These are phyloP conservation scores for Lasius fuliginosus DNA, from an alignment of 2,888 invertebrate species.

Conservation along the genomic window DNA sequence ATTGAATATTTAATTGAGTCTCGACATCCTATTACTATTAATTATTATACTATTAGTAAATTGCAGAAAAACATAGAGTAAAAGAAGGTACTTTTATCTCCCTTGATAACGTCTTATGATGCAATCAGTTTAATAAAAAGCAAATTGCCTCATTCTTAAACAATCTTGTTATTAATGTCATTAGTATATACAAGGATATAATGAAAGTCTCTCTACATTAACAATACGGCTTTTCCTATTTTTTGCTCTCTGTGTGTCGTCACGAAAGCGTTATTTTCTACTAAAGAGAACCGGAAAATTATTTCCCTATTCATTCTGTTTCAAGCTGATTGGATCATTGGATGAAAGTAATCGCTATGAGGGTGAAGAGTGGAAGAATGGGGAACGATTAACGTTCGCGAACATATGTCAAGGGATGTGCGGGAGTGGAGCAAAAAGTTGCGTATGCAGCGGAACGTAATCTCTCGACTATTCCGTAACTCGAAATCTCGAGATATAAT, in stretches of 20 bases:
- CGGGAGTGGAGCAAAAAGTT: conserved; percentile 54
- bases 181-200: neutral
- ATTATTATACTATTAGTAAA: neutral
- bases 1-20: neutral
- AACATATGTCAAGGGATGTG: conserved; percentile 11
- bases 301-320: conserved; percentile 60
- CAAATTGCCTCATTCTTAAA: conserved; percentile 13
- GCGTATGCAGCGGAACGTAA: conserved; percentile 67
- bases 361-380: conserved; percentile 34
- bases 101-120: neutral
- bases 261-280: conserved; percentile 57
- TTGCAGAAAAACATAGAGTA: neutral
- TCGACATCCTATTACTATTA: neutral
- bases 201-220: conserved; percentile 17
- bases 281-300: conserved; percentile 61
- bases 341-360: conserved; percentile 59
- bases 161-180: conserved; percentile 4
- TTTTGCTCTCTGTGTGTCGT: neutral
- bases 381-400: conserved; percentile 27
- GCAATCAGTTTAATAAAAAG: neutral
- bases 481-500: conserved; percentile 58
- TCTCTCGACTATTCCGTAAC: conserved; percentile 62
- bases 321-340: conserved; percentile 70
- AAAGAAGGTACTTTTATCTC: conserved; percentile 1
- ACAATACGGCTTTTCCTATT: neutral